Conservation (phyloP, 2,888 invertebrate genomes). For the Iselma pallidipennis region DNA sequence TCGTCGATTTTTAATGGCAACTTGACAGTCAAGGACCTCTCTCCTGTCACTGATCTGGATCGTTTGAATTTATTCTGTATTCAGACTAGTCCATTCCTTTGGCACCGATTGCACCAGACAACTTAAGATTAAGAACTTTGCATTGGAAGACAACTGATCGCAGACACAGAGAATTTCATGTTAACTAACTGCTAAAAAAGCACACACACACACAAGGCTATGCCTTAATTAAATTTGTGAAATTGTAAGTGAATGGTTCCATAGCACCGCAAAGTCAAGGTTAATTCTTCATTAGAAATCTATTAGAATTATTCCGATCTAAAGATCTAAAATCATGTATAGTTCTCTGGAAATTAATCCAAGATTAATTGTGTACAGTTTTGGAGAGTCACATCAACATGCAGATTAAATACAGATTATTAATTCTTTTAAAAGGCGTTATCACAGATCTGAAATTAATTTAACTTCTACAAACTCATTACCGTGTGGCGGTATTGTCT, state of each 20-base stretch:
- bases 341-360: neutral
- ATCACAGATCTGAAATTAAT: constrained; percentile 24
- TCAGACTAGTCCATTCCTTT: neutral
- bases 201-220: no score
- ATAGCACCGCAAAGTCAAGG: no score
- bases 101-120: neutral
- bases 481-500: neutral
- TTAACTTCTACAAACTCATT: constrained; percentile 21
- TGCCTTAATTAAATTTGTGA: no score
- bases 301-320: no score
- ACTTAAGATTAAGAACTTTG: neutral
- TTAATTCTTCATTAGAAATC: no score
- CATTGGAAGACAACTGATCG: neutral
- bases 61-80: neutral
- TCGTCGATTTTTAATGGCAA: neutral
- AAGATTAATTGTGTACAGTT: constrained; percentile 16
- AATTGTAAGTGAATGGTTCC: no score
- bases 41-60: neutral
- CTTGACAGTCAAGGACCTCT: constrained; percentile 1
- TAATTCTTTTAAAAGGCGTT: constrained; percentile 19
- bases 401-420: constrained; percentile 19
- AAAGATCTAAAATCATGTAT: no score
- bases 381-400: constrained; percentile 17
- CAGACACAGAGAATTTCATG: neutral
- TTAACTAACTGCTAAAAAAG: neutral